These are phyloP conservation scores for Chloroceryle aenea DNA, from an alignment of 2,113 vertebrate genomes.

Conservation along the genomic window DNA sequence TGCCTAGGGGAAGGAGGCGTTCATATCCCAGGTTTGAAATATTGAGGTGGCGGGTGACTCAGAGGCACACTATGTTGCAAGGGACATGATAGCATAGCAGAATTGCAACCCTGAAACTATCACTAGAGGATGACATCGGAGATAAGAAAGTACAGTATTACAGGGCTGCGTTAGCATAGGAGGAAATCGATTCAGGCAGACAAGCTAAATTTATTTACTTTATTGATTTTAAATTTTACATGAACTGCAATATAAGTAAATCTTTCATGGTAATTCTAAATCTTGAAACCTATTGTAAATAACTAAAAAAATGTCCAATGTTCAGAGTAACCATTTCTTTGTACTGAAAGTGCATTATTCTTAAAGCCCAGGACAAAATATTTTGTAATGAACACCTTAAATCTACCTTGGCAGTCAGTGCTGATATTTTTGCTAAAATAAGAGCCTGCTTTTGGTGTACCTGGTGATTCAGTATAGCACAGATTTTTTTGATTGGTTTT, in stretches of 20 bases:
- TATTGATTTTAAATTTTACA: slow-evolving; percentile 88
- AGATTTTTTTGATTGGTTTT: not conserved
- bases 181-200: slow-evolving; percentile 79
- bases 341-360: slow-evolving; percentile 70
- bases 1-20: accelerated
- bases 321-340: slow-evolving; percentile 70
- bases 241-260: slow-evolving; percentile 82
- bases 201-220: slow-evolving; percentile 84
- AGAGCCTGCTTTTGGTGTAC: slow-evolving; percentile 50
- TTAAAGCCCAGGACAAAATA: slow-evolving; percentile 81
- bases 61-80: not conserved
- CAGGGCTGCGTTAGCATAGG: slow-evolving; percentile 61
- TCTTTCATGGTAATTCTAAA: slow-evolving; percentile 82
- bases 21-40: slow-evolving; percentile 44
- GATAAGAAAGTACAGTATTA: slow-evolving; percentile 76
- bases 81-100: slow-evolving; percentile 50
- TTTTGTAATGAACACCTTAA: slow-evolving; percentile 75
- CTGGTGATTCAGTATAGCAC: slow-evolving; percentile 61
- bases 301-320: slow-evolving; percentile 69
- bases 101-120: slow-evolving; percentile 50
- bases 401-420: slow-evolving; percentile 71
- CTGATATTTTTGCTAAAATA: slow-evolving; percentile 65
- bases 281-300: slow-evolving; percentile 82
- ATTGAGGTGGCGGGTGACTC: not conserved
- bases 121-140: slow-evolving; percentile 72